Conservation (phyloP, 1,140 invertebrate genomes). For the Drosophila neocordata region DNA sequence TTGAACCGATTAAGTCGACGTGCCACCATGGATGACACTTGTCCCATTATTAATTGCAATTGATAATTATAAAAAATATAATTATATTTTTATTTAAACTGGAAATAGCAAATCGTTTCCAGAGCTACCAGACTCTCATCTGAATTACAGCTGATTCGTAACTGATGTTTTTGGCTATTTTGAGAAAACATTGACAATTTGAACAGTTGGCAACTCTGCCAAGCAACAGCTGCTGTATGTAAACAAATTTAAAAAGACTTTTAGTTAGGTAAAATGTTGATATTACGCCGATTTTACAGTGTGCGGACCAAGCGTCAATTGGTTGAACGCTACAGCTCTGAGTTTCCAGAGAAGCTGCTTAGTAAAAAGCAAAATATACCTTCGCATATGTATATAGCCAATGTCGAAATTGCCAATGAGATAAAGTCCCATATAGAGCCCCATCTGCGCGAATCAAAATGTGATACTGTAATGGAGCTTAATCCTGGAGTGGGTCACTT, state of each 20-base stretch:
- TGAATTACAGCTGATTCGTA: slow-evolving; percentile 1
- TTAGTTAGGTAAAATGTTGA: slow-evolving; percentile 44
- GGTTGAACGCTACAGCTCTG: slow-evolving; percentile 51
- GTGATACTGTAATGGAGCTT: slow-evolving; percentile 83
- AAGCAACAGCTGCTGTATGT: slow-evolving; percentile 47
- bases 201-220: not conserved
- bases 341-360: slow-evolving; percentile 71
- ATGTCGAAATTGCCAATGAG: slow-evolving; percentile 80
- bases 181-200: not conserved
- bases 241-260: slow-evolving; percentile 27
- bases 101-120: not conserved
- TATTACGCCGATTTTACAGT: slow-evolving; percentile 28
- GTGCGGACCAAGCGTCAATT: slow-evolving; percentile 43
- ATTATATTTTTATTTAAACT: slow-evolving; percentile 17
- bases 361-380: slow-evolving; percentile 66
- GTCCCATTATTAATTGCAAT: slow-evolving; percentile 83
- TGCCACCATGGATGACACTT: slow-evolving; percentile 83
- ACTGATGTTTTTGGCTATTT: too few relatives aligned
- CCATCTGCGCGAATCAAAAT: slow-evolving; percentile 69
- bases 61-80: slow-evolving; percentile 15
- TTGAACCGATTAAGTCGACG: slow-evolving; percentile 86
- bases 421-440: slow-evolving; percentile 75
- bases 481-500: slow-evolving; percentile 84
- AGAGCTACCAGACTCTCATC: not conserved
- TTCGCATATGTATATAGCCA: slow-evolving; percentile 66